These are phyloP conservation scores for Sipha flava DNA, from an alignment of 1,140 invertebrate genomes.

Conservation along the genomic window DNA sequence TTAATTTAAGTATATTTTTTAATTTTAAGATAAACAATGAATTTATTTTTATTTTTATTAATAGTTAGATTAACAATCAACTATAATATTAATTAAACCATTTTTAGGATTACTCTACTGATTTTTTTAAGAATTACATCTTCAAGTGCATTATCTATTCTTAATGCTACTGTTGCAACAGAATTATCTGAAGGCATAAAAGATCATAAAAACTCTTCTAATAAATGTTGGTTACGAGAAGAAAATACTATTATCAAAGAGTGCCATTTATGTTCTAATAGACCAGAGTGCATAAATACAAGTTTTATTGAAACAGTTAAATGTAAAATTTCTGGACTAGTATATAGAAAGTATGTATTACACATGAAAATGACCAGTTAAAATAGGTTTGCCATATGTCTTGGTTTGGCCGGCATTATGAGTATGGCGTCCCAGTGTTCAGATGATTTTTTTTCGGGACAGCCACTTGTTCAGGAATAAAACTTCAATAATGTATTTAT, in stretches of 20 bases:
- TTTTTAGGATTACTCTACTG: constrained; percentile 44
- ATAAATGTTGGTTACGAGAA: constrained; percentile 57
- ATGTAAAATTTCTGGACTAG: background rate
- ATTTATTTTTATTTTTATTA: too few relatives aligned
- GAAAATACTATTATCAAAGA: constrained; percentile 59
- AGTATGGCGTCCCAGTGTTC: too few relatives aligned
- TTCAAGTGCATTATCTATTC: constrained; percentile 41
- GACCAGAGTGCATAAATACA: constrained; percentile 25
- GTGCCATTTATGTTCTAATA: constrained; percentile 70
- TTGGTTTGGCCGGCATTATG: too few relatives aligned
- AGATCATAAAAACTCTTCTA: background rate
- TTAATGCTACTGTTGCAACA: background rate
- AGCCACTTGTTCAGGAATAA: too few relatives aligned
- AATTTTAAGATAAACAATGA: too few relatives aligned
- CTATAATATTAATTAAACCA: too few relatives aligned
- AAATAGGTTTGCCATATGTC: too few relatives aligned
- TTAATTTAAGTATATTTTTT: too few relatives aligned
- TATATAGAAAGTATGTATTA: background rate
- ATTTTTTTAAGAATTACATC: constrained; percentile 61
- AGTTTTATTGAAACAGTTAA: constrained; percentile 16
- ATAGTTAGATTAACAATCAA: too few relatives aligned
- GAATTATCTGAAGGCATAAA: background rate
- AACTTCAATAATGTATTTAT: too few relatives aligned
- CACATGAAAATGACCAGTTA: too few relatives aligned
- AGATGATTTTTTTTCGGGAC: too few relatives aligned